These are phyloP conservation scores for Platichthys stellatus DNA, from an alignment of 2,113 vertebrate genomes.

Conservation along the genomic window DNA sequence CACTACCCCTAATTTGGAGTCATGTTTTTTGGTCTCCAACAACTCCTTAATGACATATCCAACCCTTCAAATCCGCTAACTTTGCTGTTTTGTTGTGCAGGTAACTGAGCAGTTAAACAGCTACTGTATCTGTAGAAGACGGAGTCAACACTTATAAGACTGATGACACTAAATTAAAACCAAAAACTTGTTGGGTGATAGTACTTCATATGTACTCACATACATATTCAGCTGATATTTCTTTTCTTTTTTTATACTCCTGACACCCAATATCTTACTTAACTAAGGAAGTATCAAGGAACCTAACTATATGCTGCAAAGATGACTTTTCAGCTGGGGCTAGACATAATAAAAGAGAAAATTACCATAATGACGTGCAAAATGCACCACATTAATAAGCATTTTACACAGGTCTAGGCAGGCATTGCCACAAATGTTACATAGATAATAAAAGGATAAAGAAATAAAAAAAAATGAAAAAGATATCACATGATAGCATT, in stretches of 20 bases:
- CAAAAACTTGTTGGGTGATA: too few relatives aligned
- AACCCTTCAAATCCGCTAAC: too few relatives aligned
- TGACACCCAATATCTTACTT: neutral
- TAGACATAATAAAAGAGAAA: conserved; percentile 21
- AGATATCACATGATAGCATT: neutral
- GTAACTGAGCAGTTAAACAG: too few relatives aligned
- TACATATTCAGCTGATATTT: neutral
- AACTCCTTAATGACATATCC: too few relatives aligned
- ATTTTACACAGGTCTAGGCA: conserved; percentile 41
- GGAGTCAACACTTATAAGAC: too few relatives aligned
- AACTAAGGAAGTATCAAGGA: neutral
- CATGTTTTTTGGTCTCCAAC: too few relatives aligned
- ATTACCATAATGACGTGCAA: conserved; percentile 42
- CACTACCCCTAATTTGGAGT: neutral
- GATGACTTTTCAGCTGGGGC: conserved; percentile 16
- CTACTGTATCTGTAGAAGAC: too few relatives aligned
- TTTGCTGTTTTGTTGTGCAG: too few relatives aligned
- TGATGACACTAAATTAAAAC: too few relatives aligned
- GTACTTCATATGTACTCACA: neutral
- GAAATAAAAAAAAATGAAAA: neutral
- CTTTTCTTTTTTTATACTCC: neutral
- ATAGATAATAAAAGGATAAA: too few relatives aligned
- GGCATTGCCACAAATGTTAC: conserved; percentile 13
- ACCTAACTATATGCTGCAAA: neutral
- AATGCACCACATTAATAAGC: conserved; percentile 23